Base-by-base conservation (phyloP, 1,140 invertebrate species). In the Hylaeus anthracinus region DNA sequence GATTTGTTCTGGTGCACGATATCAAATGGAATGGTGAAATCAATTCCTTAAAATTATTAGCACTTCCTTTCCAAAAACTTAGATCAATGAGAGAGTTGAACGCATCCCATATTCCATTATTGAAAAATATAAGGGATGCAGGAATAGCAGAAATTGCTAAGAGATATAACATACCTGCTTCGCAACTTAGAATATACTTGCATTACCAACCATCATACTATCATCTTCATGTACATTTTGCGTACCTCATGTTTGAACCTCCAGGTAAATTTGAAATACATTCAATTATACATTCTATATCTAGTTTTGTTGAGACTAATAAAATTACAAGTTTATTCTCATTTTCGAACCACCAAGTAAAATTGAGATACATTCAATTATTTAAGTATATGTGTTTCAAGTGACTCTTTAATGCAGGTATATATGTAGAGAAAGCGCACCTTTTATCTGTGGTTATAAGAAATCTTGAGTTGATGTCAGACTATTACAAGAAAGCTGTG, bases 121-220 rank as follows among this genome's bases (percentile, higher is more conserved):
- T 99, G 63, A 96, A 95, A 91, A 98, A 98, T 91, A 96, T 99
- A 76, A 93, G 95, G 43, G 93, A 95, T 55, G 96, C 96, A 88
- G 96, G 96, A 86, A 94, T 93, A 82, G 96, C 95, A 90, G 95
- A 95, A 9, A 98, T 99, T 64, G 88, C 94, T 70, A 94, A 98
- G 45, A 97, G 97, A 86, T 99, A 97, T 92, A 95, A 95, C 5
- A 78, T 99, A 6, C 92, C 95, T 39, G 89, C 93, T 45, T 95
- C 95, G 66, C 96, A 98, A 90, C 90, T 99, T 37, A 95, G 98
- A 66, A 95, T 97, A 80, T 99, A 98, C 92, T 92, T 99, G 4
- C 99, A 99, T 91, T 99, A 99, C 93, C 98, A 98, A 90, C 99
- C 99, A 5, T 98, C 98, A 0, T 99, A 98, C 93, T 99, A 99